phyloP scores from a whole-genome alignment of 2,888 invertebrate genomes.

The Cataglyphis altisquamis region DNA sequence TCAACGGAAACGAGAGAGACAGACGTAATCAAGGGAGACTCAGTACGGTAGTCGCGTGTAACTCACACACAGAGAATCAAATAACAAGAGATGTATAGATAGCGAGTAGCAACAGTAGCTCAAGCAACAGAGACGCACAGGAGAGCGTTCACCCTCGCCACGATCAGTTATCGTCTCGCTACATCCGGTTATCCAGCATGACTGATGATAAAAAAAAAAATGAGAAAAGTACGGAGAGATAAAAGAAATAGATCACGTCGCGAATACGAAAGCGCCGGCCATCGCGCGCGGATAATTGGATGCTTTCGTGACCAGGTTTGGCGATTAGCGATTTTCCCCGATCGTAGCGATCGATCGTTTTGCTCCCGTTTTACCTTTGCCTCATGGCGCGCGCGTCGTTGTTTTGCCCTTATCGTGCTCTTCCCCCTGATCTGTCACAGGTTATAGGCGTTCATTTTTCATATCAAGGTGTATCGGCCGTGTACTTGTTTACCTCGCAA shows the following conservation, averaged over 20 bases:
- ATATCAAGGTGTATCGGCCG: constrained; percentile 26
- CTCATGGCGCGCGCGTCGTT: background rate
- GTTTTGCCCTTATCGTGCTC: constrained; percentile 16
- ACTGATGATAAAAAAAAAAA: constrained; percentile 37
- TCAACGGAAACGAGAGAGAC: constrained; percentile 25
- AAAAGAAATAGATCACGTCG: background rate
- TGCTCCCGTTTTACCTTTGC: constrained; percentile 29
- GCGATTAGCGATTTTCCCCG: constrained; percentile 40
- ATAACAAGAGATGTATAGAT: constrained; percentile 73
- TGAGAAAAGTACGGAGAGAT: background rate
- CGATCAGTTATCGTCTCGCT: constrained; percentile 72
- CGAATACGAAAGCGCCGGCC: constrained; percentile 61
- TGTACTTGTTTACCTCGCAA: background rate
- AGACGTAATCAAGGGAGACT: background rate
- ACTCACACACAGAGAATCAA: constrained; percentile 67
- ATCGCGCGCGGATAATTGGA: constrained; percentile 65
- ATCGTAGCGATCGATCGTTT: constrained; percentile 23
- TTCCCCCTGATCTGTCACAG: constrained; percentile 51
- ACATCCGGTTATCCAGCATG: constrained; percentile 57
- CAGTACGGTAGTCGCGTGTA: constrained; percentile 47
- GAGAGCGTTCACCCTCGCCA: constrained; percentile 82
- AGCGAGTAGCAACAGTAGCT: constrained; percentile 75
- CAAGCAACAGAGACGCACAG: constrained; percentile 62
- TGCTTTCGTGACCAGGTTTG: constrained; percentile 25
- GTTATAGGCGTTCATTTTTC: constrained; percentile 69